Conservation (phyloP, 2,113 vertebrate genomes). For the Microcebus lehilahytsara region DNA sequence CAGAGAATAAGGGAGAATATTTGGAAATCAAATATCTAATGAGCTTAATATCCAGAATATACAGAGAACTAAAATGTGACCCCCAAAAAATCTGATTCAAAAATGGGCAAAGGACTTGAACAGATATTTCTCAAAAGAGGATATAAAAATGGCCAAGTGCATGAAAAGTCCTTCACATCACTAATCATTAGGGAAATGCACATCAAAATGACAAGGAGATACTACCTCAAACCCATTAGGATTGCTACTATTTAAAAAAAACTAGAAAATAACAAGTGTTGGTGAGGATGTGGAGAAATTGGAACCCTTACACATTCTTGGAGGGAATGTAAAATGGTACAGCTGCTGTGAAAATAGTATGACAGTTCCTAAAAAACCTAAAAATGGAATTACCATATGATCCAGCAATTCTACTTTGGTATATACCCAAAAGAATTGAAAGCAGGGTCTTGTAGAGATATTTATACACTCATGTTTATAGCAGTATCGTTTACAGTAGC, state of each 20-base stretch:
- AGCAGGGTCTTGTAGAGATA: too few species aligned
- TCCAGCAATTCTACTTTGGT: too few species aligned
- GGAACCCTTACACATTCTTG: too few species aligned
- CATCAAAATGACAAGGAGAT: neutral
- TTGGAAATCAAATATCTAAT: neutral
- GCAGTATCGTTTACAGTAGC: too few species aligned
- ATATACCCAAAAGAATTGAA: too few species aligned
- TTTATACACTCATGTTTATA: too few species aligned
- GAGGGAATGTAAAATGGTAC: too few species aligned
- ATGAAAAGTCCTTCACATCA: neutral
- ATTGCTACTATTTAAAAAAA: neutral
- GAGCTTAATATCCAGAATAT: neutral
- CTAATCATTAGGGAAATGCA: neutral
- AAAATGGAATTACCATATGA: too few species aligned
- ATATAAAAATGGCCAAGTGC: neutral
- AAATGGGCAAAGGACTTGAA: neutral
- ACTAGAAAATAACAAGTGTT: too few species aligned
- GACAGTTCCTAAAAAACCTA: too few species aligned
- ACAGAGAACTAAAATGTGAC: neutral
- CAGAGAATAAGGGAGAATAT: neutral
- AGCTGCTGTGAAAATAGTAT: too few species aligned
- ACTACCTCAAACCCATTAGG: neutral
- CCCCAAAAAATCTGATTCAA: neutral
- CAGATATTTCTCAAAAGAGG: neutral
- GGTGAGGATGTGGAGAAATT: too few species aligned